These are phyloP conservation scores for Bombus ignitus DNA, from an alignment of 1,140 invertebrate genomes.

Conservation along the genomic window DNA sequence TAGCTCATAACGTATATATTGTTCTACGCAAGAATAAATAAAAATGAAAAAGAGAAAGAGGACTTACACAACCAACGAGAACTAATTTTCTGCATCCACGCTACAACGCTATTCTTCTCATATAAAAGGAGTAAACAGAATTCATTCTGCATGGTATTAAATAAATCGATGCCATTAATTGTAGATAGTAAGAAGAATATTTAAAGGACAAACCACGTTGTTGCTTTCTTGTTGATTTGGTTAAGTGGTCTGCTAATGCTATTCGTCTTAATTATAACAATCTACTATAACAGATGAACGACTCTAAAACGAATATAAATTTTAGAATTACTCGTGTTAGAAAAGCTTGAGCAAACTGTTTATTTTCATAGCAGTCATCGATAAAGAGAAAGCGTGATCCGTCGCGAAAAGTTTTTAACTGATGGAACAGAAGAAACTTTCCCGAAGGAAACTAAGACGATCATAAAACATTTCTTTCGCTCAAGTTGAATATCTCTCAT, in stretches of 20 bases:
- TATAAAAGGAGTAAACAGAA: not conserved
- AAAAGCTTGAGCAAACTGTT: slow-evolving; percentile 27
- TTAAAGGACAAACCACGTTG: too few relatives aligned
- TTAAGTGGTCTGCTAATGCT: too few relatives aligned
- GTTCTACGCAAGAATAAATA: not conserved
- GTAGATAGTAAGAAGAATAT: not conserved
- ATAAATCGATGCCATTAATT: not conserved
- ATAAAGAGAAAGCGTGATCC: not conserved
- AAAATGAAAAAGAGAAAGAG: not conserved
- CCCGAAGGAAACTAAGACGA: not conserved
- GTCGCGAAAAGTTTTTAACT: not conserved
- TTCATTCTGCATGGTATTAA: not conserved
- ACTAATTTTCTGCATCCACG: not conserved
- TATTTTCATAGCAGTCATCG: slow-evolving; percentile 47
- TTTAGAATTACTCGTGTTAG: slow-evolving; percentile 13
- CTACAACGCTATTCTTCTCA: not conserved
- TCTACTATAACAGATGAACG: not conserved
- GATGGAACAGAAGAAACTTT: slow-evolving; percentile 27
- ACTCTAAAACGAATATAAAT: slow-evolving; percentile 42
- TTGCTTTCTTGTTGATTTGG: too few relatives aligned
- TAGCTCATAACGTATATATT: not conserved
- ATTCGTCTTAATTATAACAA: too few relatives aligned
- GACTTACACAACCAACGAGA: not conserved
- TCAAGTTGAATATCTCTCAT: slow-evolving; percentile 11
- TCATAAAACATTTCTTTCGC: slow-evolving; percentile 2